Conservation (phyloP, 1,140 invertebrate species). For the Sinonovacula constricta region DNA sequence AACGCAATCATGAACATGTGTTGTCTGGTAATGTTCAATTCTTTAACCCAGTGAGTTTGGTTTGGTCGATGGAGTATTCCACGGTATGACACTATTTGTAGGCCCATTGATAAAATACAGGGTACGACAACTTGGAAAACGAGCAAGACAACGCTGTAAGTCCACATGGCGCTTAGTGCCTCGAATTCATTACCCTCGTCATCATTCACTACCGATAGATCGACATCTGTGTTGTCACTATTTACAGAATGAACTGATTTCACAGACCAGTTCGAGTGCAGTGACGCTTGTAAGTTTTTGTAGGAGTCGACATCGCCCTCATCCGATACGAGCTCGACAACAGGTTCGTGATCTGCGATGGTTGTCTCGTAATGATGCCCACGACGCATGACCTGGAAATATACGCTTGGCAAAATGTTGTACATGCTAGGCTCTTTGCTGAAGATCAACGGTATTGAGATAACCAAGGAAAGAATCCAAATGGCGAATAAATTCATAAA, state of each 20-base stretch:
- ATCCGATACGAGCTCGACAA: too few species aligned
- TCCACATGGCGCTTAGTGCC: neutral
- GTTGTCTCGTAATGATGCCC: neutral
- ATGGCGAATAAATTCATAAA: conserved; percentile 13
- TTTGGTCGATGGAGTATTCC: conserved; percentile 8
- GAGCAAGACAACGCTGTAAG: conserved; percentile 15
- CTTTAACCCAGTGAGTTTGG: conserved; percentile 38
- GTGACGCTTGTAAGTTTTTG: too few species aligned
- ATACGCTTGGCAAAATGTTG: too few species aligned
- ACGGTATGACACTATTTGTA: conserved; percentile 13
- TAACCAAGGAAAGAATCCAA: conserved; percentile 2
- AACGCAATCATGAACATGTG: conserved; percentile 3
- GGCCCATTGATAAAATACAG: neutral
- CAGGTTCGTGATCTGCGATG: neutral
- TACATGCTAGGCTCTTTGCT: too few species aligned
- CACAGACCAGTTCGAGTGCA: neutral
- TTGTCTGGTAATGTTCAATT: conserved; percentile 30
- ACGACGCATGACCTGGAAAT: neutral
- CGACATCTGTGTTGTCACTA: too few species aligned
- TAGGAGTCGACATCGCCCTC: too few species aligned
- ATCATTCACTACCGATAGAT: too few species aligned
- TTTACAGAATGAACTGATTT: neutral
- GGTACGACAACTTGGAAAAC: conserved; percentile 12
- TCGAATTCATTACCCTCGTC: too few species aligned
- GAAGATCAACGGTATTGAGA: conserved; percentile 14